Conservation (phyloP, 1,140 invertebrate genomes). For the Trichomalopsis sarcophagae region DNA sequence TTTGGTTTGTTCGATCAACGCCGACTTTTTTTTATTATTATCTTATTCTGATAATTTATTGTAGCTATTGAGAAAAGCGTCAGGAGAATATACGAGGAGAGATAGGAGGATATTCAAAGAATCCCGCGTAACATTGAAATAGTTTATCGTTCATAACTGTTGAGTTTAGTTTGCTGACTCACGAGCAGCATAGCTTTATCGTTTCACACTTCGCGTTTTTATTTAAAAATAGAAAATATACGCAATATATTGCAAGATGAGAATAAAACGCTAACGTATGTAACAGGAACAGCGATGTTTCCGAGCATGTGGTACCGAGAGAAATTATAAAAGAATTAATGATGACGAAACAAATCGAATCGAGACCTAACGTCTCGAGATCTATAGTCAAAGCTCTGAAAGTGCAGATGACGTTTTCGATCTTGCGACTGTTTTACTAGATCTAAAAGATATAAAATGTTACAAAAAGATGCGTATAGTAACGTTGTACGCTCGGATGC, state of each 20-base stretch:
- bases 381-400: slow-evolving; percentile 58
- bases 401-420: slow-evolving; percentile 46
- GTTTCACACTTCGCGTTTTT: slow-evolving; percentile 48
- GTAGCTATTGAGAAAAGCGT: slow-evolving; percentile 46
- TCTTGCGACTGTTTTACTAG: slow-evolving; percentile 36
- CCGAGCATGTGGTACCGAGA: slow-evolving; percentile 41
- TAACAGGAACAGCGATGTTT: slow-evolving; percentile 45
- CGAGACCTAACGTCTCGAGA: slow-evolving; percentile 53
- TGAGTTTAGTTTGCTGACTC: slow-evolving; percentile 50
- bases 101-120: slow-evolving; percentile 48
- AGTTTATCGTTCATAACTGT: slow-evolving; percentile 49
- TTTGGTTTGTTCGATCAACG: slow-evolving; percentile 35
- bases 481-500: slow-evolving; percentile 40
- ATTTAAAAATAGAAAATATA: slow-evolving; percentile 45
- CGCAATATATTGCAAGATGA: slow-evolving; percentile 46
- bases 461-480: slow-evolving; percentile 15
- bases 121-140: slow-evolving; percentile 41
- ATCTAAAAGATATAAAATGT: slow-evolving; percentile 46
- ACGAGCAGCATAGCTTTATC: slow-evolving; percentile 47
- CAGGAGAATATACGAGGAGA: slow-evolving; percentile 45
- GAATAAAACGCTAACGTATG: slow-evolving; percentile 29
- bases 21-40: slow-evolving; percentile 34
- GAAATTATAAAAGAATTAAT: slow-evolving; percentile 40
- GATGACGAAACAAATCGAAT: slow-evolving; percentile 39
- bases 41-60: slow-evolving; percentile 60